A percentile compares a stretch with the other conserved stretches of the same genome.
Conservation (phyloP, 1,140 invertebrate genomes). For the Formica exsecta region DNA sequence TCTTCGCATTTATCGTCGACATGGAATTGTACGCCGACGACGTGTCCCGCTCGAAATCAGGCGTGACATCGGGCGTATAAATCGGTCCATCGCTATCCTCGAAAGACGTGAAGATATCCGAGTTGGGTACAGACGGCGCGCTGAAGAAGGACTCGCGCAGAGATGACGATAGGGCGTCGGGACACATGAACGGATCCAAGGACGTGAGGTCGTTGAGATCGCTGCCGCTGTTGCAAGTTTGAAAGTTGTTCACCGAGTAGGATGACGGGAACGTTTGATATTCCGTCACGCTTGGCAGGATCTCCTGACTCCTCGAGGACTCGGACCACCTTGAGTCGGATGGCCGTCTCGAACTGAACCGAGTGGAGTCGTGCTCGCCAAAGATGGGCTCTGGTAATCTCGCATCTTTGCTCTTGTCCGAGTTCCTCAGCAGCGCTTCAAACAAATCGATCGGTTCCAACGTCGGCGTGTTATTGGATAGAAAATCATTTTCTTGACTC, state of each 20-base stretch:
- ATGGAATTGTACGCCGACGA: constrained; percentile 68
- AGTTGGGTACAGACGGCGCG: constrained; percentile 79
- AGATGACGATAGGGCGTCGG: constrained; percentile 81
- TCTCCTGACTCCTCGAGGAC: constrained; percentile 83
- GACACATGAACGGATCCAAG: constrained; percentile 82
- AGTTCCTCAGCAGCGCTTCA: constrained; percentile 68
- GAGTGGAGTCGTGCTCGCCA: constrained; percentile 81
- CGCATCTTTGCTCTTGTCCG: constrained; percentile 58
- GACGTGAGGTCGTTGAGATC: constrained; percentile 81
- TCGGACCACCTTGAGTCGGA: constrained; percentile 84
- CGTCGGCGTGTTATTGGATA: background rate
- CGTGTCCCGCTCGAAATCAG: background rate
- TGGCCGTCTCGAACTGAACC: constrained; percentile 82
- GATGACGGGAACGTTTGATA: constrained; percentile 81
- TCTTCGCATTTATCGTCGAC: constrained; percentile 74
- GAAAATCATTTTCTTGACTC: constrained; percentile 8
- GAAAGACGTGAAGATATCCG: constrained; percentile 82
- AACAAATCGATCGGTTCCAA: constrained; percentile 64
- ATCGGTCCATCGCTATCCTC: constrained; percentile 79
- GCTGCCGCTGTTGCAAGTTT: constrained; percentile 80
- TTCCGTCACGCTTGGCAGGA: constrained; percentile 75
- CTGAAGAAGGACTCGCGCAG: constrained; percentile 83
- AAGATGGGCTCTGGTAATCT: constrained; percentile 76
- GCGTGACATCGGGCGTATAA: constrained; percentile 32
- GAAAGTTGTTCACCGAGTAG: constrained; percentile 83